Base-by-base conservation (phyloP, 92 coral and sea anemone species). In the Phenganax marumi region DNA sequence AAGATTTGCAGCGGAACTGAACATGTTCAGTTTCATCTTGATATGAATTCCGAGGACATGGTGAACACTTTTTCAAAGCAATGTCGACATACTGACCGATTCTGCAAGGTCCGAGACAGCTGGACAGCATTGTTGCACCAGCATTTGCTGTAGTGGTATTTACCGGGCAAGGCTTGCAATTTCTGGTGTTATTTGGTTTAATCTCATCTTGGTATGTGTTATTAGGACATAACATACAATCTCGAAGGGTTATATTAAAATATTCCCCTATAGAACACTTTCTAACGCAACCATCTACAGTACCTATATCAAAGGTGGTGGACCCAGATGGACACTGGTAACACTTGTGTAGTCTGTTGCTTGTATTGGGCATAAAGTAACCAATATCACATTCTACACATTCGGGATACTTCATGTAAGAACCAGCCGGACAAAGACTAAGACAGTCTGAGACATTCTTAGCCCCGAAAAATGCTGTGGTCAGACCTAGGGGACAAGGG, bases 381-480 rank as follows among this genome's bases (percentile, higher is more conserved):
- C 81, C 81, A 77, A 77, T 54, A 13, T 64, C 70, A 60, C 81
- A 77, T 46, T 22, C 16, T 1, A 26, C 19, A 50, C 77, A 72
- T 46, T 53, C 12, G 16, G 49, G 6, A 16, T 43, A 58, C 22
- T 39, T 18, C 50, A 84, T 17, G 75, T 84, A 84, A 9, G 47
- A 63, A 8, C 87, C 87, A 57, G 54, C 77, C 0, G 77, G 72
- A 43, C 87, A 84, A 23, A 62, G 71, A 21, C 57, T n/a, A 10
- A 84, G 60, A 53, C 87, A 84, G 9, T 84, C 82, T 1, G 87
- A 73, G 10, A 47, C 43, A 68, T 75, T 75, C 52, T 39, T 74
- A 33, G 87, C 87, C 49, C 87, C 87, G 7, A 75, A 60, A 61
- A 73, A 73, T 14, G 73, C 70, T 19, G 87, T 84, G 8, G 79